Conservation (phyloP, 2,888 invertebrate species). For the Ramazzottius varieornatus region DNA sequence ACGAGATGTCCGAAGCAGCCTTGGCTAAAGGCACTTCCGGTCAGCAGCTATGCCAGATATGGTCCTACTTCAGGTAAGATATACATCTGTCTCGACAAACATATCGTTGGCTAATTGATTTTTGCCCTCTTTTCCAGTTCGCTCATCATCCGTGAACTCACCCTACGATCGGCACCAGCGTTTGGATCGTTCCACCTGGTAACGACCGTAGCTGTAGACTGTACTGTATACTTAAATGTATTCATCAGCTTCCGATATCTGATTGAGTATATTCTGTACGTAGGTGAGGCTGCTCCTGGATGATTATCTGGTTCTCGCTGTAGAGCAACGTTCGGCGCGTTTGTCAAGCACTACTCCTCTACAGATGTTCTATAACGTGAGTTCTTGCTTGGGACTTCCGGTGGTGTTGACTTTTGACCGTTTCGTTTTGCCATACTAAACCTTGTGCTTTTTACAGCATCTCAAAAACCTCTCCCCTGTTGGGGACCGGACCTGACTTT, state of each 20-base stretch:
- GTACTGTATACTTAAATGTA: too few relatives aligned
- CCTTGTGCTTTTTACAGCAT: too few relatives aligned
- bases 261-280: conserved; percentile 84
- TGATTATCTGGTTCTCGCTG: not conserved
- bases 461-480: not conserved
- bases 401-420: too few relatives aligned
- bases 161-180: conserved; percentile 76
- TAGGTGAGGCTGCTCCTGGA: not conserved
- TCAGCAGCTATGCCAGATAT: conserved; percentile 75
- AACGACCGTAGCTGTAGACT: too few relatives aligned
- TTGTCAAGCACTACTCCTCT: not conserved
- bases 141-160: conserved; percentile 87
- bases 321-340: not conserved
- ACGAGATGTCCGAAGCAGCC: conserved; percentile 64
- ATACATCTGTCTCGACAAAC: not conserved
- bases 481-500: too few relatives aligned
- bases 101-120: not conserved
- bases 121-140: conserved; percentile 35
- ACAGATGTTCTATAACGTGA: not conserved
- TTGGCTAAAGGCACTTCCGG: conserved; percentile 63
- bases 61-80: conserved; percentile 74
- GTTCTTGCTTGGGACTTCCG: too few relatives aligned
- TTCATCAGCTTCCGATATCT: conserved; percentile 75
- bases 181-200: conserved; percentile 96
- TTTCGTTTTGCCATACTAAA: too few relatives aligned